These are phyloP conservation scores for Boleophthalmus pectinirostris DNA, from an alignment of 2,113 vertebrate species.

Conservation along the genomic window DNA sequence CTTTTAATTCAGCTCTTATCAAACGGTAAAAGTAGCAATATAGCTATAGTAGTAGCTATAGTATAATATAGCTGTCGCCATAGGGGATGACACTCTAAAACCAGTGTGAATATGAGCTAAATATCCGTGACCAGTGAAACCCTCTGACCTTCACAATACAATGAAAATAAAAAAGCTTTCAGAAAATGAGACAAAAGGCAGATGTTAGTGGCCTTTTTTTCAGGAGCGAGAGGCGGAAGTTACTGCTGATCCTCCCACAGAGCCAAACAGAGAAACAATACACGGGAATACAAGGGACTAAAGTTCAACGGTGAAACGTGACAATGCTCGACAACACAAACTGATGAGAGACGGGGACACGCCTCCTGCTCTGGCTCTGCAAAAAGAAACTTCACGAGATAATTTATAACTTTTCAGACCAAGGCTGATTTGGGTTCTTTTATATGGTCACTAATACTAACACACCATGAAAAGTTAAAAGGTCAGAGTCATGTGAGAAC, in stretches of 20 bases:
- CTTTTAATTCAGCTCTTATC: too few relatives aligned
- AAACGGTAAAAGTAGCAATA: too few relatives aligned
- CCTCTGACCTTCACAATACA: neutral
- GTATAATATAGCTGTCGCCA: neutral
- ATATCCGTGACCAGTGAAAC: neutral
- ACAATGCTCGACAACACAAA: neutral
- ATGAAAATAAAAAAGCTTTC: neutral
- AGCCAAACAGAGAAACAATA: neutral
- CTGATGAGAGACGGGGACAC: neutral
- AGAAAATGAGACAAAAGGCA: neutral
- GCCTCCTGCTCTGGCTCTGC: neutral
- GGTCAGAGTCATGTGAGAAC: neutral
- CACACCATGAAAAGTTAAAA: neutral
- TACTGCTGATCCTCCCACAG: conserved; percentile 2
- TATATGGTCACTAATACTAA: neutral
- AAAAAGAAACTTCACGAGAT: neutral
- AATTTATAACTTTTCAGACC: neutral
- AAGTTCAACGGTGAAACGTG: neutral
- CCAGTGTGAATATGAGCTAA: neutral
- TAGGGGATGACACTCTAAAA: neutral
- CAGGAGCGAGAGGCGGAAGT: neutral
- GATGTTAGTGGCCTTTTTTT: neutral
- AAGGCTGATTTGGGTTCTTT: neutral
- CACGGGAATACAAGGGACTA: neutral
- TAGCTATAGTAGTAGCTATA: too few relatives aligned